These are phyloP conservation scores for Zeugodacus cucurbitae DNA, from an alignment of 1,140 invertebrate genomes.

Conservation along the genomic window DNA sequence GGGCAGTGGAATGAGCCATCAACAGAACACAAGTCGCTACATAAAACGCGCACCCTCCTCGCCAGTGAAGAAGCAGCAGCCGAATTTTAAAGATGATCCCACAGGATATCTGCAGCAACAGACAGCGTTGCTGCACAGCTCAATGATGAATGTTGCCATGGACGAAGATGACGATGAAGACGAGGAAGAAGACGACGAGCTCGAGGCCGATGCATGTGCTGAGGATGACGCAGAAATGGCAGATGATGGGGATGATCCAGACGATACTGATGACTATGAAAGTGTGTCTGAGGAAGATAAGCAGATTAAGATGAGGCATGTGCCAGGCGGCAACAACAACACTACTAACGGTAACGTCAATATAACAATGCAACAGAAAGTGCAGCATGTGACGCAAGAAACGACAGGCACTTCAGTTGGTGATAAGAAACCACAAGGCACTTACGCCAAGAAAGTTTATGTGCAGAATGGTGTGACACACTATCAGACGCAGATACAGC, in stretches of 20 bases:
- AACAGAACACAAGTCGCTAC: not conserved
- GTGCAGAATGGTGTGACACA: slow-evolving; percentile 40
- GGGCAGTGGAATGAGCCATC: not conserved
- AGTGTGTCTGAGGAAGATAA: slow-evolving; percentile 35
- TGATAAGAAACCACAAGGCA: not conserved
- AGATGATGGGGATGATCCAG: not conserved
- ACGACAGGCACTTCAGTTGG: not conserved
- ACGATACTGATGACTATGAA: slow-evolving; percentile 37
- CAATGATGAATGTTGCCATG: slow-evolving; percentile 69
- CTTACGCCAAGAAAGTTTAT: slow-evolving; percentile 14
- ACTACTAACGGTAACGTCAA: not conserved
- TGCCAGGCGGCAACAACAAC: not conserved
- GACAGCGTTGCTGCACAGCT: slow-evolving; percentile 84
- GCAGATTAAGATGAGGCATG: slow-evolving; percentile 8
- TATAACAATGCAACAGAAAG: not conserved
- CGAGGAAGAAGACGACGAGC: slow-evolving; percentile 30
- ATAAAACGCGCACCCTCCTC: slow-evolving; percentile 50
- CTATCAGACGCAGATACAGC: slow-evolving; percentile 46
- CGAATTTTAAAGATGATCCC: slow-evolving; percentile 88
- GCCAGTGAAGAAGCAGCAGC: slow-evolving; percentile 62
- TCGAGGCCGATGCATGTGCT: not conserved
- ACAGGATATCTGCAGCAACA: slow-evolving; percentile 89
- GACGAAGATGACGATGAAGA: slow-evolving; percentile 8
- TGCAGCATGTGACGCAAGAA: not conserved
- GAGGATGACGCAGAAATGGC: slow-evolving; percentile 3